Evolutionary conservation across 1,140 invertebrate species (phyloP).

Genomic region (Rhopalosiphum padi): DNA sequence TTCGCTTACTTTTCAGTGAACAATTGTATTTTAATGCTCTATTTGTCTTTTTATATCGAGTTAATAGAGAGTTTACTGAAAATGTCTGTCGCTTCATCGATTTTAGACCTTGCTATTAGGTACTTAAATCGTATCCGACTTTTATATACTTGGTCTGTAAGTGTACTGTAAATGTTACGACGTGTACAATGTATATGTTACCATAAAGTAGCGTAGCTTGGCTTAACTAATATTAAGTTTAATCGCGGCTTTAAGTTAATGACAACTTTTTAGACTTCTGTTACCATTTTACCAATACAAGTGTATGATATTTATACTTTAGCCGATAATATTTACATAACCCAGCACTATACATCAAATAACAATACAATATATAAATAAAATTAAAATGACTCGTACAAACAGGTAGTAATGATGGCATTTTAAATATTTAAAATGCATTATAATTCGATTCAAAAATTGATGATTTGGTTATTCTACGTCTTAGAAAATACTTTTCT

Average conservation of each 20-base stretch:
- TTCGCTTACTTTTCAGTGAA: not conserved
- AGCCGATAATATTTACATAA: not conserved
- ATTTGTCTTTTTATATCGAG: constrained; percentile 12
- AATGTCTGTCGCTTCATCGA: not conserved
- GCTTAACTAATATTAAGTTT: not conserved
- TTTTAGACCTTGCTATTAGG: not conserved
- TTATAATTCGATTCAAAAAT: not conserved
- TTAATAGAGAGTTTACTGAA: not conserved
- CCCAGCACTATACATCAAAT: not conserved
- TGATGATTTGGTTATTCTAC: not conserved
- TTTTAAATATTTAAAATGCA: not conserved
- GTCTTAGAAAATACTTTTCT: no score
- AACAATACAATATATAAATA: not conserved
- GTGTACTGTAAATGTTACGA: no score
- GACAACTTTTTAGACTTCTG: not conserved
- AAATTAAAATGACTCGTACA: not conserved
- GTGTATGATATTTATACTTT: no score
- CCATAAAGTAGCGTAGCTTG: not conserved
- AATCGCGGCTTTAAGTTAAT: not conserved
- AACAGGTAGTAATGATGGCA: not conserved
- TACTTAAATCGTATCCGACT: not conserved
- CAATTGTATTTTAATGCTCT: not conserved
- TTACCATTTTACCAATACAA: not conserved
- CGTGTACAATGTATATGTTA: no score
- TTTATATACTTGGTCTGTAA: no score